Percentiles rank a stretch among this genome's conserved stretches.
Conservation (phyloP, 2,113 vertebrate species). For the Platichthys stellatus region DNA sequence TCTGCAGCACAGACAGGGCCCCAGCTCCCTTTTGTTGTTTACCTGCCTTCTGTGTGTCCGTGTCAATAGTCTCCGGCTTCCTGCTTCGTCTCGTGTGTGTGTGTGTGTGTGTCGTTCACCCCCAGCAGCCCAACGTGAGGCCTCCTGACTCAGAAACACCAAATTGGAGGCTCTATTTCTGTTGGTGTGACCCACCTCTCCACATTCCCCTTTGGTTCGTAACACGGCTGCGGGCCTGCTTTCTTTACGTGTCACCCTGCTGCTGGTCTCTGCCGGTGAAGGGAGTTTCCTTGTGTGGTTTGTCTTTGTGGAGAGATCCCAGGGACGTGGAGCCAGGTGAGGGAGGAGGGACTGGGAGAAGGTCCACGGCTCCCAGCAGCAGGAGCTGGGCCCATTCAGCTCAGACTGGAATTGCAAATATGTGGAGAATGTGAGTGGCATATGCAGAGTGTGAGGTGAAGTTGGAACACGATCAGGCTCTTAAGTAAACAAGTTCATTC, state of each 20-base stretch:
- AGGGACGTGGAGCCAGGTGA: conserved; percentile 13
- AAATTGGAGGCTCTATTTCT: conserved; percentile 32
- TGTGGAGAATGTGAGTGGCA: conserved; percentile 63
- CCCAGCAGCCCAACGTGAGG: conserved; percentile 16
- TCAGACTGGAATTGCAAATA: conserved; percentile 71
- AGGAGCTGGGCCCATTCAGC: conserved; percentile 38
- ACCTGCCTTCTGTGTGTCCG: conserved; percentile 29
- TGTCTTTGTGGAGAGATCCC: neutral
- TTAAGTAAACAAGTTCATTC: conserved; percentile 11
- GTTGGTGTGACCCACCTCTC: conserved; percentile 30
- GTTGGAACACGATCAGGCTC: conserved; percentile 6
- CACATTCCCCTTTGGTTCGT: conserved; percentile 45
- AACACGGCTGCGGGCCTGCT: neutral
- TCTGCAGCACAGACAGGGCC: neutral
- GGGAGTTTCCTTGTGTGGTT: neutral
- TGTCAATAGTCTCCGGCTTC: conserved; percentile 11
- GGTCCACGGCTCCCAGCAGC: neutral
- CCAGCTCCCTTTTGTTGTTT: conserved; percentile 27
- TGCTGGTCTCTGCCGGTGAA: neutral
- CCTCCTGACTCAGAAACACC: conserved; percentile 39
- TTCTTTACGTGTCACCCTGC: neutral
- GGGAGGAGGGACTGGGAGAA: neutral
- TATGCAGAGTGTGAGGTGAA: conserved; percentile 17
- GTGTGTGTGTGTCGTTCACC: conserved; percentile 6
- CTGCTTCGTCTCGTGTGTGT: neutral